Conservation (phyloP, 2,888 invertebrate genomes). For the Tineola bisselliella region DNA sequence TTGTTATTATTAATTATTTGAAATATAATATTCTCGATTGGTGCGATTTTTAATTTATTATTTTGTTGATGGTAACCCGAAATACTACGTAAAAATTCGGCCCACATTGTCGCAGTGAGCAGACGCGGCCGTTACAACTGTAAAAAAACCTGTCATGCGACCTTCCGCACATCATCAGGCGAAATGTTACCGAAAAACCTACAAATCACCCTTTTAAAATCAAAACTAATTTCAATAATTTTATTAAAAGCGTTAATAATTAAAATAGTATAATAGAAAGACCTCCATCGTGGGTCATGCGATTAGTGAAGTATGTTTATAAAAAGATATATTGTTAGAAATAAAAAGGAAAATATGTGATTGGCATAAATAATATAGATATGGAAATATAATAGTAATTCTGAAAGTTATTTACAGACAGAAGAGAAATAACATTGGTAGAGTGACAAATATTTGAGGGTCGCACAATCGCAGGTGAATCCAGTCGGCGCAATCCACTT, state of each 20-base stretch:
- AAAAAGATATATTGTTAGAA: constrained; percentile 26
- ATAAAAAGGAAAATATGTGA: constrained; percentile 52
- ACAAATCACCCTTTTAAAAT: background rate
- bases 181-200: constrained; percentile 32
- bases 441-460: background rate
- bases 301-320: constrained; percentile 38
- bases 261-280: too few species aligned
- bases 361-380: constrained; percentile 51
- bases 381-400: background rate
- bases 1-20: background rate
- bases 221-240: background rate
- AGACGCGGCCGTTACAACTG: constrained; percentile 53
- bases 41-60: background rate
- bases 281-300: too few species aligned
- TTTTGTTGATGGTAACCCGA: background rate
- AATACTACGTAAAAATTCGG: constrained; percentile 11
- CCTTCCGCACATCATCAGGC: constrained; percentile 54
- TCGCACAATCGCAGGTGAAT: background rate
- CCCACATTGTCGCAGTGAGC: constrained; percentile 6
- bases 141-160: constrained; percentile 58
- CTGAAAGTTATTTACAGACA: constrained; percentile 22
- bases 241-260: too few species aligned
- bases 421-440: constrained; percentile 28
- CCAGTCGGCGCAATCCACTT: constrained; percentile 22
- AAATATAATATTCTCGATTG: background rate